phyloP scores from a whole-genome alignment of 2,888 invertebrate species.

The Coremacera marginata region DNA sequence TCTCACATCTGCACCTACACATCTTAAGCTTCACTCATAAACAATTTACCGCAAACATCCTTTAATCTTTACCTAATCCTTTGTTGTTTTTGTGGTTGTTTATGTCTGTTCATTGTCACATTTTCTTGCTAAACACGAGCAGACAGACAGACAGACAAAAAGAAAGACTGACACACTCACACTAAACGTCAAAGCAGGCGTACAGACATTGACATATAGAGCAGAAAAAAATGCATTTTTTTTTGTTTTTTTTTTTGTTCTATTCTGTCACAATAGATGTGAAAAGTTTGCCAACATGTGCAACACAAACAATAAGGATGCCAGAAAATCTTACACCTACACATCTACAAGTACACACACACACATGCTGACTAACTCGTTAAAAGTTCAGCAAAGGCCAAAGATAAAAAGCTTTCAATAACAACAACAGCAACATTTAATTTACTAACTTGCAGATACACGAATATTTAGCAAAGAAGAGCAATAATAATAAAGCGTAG shows the following conservation, averaged over 20 bases:
- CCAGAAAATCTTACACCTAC: no score
- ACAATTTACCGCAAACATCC: constrained; percentile 38
- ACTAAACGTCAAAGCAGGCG: neutral
- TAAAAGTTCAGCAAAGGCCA: neutral
- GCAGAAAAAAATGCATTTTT: neutral
- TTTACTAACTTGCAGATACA: no score
- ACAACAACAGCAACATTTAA: no score
- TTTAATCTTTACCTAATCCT: constrained; percentile 26
- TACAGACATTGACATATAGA: no score
- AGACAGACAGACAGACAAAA: constrained; percentile 13
- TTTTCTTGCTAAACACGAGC: constrained; percentile 3
- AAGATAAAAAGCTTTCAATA: no score
- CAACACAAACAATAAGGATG: no score
- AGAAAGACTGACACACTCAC: neutral
- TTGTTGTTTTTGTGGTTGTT: constrained; percentile 16
- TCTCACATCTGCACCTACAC: neutral
- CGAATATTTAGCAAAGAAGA: no score
- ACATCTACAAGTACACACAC: neutral
- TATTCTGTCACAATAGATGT: neutral
- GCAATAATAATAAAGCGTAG: neutral
- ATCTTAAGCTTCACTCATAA: constrained; percentile 33
- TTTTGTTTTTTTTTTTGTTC: neutral
- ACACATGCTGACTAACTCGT: neutral
- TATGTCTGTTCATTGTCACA: constrained; percentile 39
- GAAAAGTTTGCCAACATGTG: neutral